Evolutionary conservation across 64 coral and sea anemone species (phyloP).

Genomic region (Acropora yongei): DNA sequence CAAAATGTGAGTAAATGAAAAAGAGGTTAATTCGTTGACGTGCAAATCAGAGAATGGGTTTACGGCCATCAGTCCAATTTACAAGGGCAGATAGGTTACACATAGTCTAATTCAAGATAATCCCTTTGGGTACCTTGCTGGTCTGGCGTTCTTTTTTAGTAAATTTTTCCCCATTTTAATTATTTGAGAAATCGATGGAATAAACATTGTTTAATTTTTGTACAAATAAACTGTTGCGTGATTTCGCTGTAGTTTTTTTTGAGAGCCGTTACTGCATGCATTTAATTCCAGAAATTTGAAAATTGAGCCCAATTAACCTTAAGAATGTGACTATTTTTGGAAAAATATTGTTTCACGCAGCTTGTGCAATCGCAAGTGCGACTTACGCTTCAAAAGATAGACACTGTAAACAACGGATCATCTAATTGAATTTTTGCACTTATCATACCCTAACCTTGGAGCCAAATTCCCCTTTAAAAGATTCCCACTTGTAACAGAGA

Average conservation of each 20-base stretch:
- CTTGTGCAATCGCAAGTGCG: not conserved
- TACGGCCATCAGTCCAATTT: not conserved
- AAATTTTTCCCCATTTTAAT: too few species aligned
- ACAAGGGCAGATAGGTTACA: not conserved
- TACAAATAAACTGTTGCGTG: not conserved
- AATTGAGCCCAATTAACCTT: not conserved
- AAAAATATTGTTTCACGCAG: not conserved
- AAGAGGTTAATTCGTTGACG: too few species aligned
- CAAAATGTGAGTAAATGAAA: too few species aligned
- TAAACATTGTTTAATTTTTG: not conserved
- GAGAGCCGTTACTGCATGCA: not conserved
- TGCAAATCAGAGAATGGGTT: too few species aligned
- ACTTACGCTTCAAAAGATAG: not conserved
- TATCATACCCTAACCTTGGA: not conserved
- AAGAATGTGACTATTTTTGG: slow-evolving; percentile 8
- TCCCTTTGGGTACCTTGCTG: too few species aligned
- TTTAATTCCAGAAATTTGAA: not conserved
- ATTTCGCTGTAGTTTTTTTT: not conserved
- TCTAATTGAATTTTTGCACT: not conserved
- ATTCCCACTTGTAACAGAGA: too few species aligned
- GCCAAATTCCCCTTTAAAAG: not conserved
- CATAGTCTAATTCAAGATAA: not conserved
- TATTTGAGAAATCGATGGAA: not conserved
- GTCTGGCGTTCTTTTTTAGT: too few species aligned
- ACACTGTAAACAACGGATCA: not conserved